Base-by-base conservation (phyloP, 1,140 invertebrate species). In the Drosophila orosa region DNA sequence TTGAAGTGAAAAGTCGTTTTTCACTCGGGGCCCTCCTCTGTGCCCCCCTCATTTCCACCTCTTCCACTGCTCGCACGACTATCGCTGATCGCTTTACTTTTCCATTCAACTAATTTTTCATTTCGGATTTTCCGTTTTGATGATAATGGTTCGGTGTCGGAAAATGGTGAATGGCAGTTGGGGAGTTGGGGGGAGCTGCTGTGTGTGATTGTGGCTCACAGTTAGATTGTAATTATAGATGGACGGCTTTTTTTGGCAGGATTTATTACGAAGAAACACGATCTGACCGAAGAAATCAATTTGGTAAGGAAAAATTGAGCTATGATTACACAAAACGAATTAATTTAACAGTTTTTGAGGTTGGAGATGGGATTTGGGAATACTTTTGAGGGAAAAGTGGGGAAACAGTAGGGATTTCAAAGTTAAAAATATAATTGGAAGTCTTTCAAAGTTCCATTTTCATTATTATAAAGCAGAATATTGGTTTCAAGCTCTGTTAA, bases 1-100 rank as follows among this genome's bases (percentile, higher is more conserved):
- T 87, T 87, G 83, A 87, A 87, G 83, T 87, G 83, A 87, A 87
- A 87, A 89, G 83, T 82, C 83, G 76, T 80, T 87, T 87, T 87
- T 87, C 83, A 86, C 69, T 54, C 31, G n/a, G 58, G n/a, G 58
- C 54, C 17, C 35, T n/a, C 65, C 8, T 7, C 48, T 48, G 27
- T 62, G 0, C 42, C 10, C 29, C 35, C 44, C 29, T 33, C 54
- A 48, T 45, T 60, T 27, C 42, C 48, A 56, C 58, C 62, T 62
- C 27, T 59, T 12, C 33, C 25, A 12, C 45, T 31, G 39, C 52
- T 37, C 45, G 62, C 37, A 61, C 65, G 57, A 57, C 60, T 54
- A 86, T 85, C 73, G 61, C 68, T 59, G 69, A 72, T 73, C 80
- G 80, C 82, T 87, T 87, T 78, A 87, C 83, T 85, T 87, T 85